phyloP scores from a whole-genome alignment of 2,888 invertebrate species.

The Cephus runcator region DNA sequence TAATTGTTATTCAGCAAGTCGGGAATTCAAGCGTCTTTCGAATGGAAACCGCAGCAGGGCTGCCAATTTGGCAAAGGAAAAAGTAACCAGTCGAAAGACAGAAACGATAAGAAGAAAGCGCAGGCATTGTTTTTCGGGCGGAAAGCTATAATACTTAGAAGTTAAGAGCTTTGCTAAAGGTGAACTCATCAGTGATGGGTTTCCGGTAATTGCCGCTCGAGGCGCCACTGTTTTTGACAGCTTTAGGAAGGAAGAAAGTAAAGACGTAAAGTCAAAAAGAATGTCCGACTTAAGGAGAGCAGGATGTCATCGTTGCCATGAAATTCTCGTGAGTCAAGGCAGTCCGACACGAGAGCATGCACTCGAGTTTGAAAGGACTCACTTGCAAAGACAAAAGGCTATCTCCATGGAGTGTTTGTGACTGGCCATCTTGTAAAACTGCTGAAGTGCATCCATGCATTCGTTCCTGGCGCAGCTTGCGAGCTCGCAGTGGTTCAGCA shows the following conservation, averaged over 20 bases:
- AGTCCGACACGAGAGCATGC: background rate
- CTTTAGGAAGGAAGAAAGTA: background rate
- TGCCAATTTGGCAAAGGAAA: background rate
- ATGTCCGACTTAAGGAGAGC: background rate
- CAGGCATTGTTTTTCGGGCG: conserved; percentile 43
- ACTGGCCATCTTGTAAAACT: conserved; percentile 84
- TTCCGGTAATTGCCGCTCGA: background rate
- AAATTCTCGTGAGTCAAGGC: background rate
- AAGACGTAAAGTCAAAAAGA: background rate
- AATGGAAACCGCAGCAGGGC: background rate
- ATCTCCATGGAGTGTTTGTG: conserved; percentile 88
- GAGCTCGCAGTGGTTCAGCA: conserved; percentile 84
- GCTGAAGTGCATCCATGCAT: conserved; percentile 88
- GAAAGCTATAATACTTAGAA: conserved; percentile 45
- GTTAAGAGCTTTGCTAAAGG: conserved; percentile 45
- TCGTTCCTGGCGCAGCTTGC: conserved; percentile 84
- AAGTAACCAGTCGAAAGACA: conserved; percentile 14
- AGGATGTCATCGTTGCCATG: background rate
- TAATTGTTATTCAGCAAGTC: background rate
- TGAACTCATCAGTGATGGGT: conserved; percentile 6
- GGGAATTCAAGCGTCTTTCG: background rate
- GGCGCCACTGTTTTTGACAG: background rate
- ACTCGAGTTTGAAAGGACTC: conserved; percentile 62
- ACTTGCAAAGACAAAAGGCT: conserved; percentile 95
- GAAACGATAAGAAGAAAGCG: conserved; percentile 10